Evolutionary conservation across 2,888 invertebrate species (phyloP).

Genomic region (Macrophya annulata): DNA sequence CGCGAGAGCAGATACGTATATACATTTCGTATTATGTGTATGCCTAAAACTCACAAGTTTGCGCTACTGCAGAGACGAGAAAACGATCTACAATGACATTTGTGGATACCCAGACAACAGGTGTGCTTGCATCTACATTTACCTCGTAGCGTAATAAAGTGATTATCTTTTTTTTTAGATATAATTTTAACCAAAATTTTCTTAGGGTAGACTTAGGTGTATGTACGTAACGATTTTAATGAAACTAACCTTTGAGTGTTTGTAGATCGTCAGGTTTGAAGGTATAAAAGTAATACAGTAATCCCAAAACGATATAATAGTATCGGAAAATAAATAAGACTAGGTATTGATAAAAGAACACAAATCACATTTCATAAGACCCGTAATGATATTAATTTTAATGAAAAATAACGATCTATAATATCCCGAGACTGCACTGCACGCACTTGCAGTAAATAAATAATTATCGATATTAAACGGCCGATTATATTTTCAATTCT

Average conservation of each 20-base stretch:
- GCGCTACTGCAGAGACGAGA: not conserved
- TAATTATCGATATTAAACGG: not conserved
- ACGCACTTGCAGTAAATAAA: not conserved
- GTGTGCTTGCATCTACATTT: slow-evolving; percentile 29
- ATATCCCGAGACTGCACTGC: not conserved
- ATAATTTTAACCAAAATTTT: too few species aligned
- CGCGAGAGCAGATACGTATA: not conserved
- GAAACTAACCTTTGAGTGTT: not conserved
- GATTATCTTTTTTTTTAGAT: not conserved
- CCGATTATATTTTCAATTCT: not conserved
- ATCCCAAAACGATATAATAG: slow-evolving; percentile 27
- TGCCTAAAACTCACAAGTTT: not conserved
- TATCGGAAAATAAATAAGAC: slow-evolving; percentile 13
- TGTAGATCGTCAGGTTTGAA: slow-evolving; percentile 4
- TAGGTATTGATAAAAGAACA: not conserved
- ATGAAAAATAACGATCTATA: not conserved
- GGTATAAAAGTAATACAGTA: not conserved
- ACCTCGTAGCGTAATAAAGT: not conserved
- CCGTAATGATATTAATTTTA: not conserved
- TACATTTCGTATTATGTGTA: not conserved
- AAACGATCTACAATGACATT: slow-evolving; percentile 33
- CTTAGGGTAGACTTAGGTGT: too few species aligned
- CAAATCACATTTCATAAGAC: slow-evolving; percentile 5
- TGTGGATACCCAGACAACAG: slow-evolving; percentile 36
- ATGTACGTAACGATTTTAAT: not conserved